Base-by-base conservation (phyloP, 2,113 vertebrate species). In the Oophaga pumilio region DNA sequence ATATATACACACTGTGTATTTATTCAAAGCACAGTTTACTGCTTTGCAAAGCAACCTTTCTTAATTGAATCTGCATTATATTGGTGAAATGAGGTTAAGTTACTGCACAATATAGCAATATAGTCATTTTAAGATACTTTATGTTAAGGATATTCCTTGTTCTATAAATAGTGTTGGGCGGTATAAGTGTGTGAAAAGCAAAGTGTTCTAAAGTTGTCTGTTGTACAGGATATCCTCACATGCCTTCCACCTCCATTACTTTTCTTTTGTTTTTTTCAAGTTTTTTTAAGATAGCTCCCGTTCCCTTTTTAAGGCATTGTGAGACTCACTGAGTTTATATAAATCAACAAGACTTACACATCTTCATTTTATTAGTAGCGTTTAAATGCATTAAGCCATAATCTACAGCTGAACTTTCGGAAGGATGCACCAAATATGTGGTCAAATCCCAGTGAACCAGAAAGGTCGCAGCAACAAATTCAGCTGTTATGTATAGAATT, bases 131-230 rank as follows among this genome's bases (percentile, higher is more conserved):
- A n/a, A n/a, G 22, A 10, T 24, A 64, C n/a, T 81, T 80, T 59
- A 33, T 17, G 17, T 28, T 15, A 20, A 18, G 52, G 56, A 73
- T 12, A 69, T 68, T 50, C 15, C 28, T 17, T 68, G 20, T 14
- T 22, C 33, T 83, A 52, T 50, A 69, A 83, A 69, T 83, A 83
- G 50, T 50, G 26, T 49, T 83, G 62, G 6, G 80, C 24, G 62
- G 80, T 82, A 43, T n/a, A 66, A 64, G 60, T 82, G 49, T 20
- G 28, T 66, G 20, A 22, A 82, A 66, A 83, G 81, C 81, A 83
- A 52, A 66, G 22, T 83, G 81, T 69, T 69, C 49, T 66, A 69
- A 66, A 68, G 22, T 43, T 83, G 62, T 59, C 24, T 59, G 2
- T 57, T 17, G 14, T 57, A 24, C 76, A 79, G 76, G 76, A 79